Evolutionary conservation across 2,797 vertebrate species (phyloP).

Genomic region (Sylvilagus floridanus): DNA sequence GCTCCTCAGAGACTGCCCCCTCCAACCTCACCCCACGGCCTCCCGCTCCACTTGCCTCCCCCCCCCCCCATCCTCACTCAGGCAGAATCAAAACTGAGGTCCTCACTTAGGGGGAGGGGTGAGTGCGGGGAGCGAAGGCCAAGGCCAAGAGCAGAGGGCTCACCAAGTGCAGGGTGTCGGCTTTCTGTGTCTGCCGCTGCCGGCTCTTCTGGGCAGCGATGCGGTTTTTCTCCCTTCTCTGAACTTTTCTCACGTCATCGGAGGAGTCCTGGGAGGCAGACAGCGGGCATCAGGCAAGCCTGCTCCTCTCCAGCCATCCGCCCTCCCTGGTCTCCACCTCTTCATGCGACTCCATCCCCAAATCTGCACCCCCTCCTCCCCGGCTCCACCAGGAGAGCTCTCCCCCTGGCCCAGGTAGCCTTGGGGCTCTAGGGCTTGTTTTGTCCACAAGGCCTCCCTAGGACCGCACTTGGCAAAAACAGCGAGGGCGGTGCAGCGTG

Average conservation of each 20-base stretch:
- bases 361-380: too few relatives aligned
- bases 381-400: neutral
- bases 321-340: neutral
- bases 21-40: neutral
- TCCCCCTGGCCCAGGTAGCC: neutral
- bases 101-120: too few relatives aligned
- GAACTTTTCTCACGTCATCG: slow-evolving; percentile 96
- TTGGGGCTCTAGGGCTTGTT: too few relatives aligned
- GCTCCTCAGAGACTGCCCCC: neutral
- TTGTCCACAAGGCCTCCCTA: neutral
- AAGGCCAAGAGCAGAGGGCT: slow-evolving; percentile 78
- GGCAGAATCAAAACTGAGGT: neutral
- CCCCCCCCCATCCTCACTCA: accelerated
- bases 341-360: neutral
- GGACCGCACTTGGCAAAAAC: neutral
- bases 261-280: slow-evolving; percentile 92
- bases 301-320: neutral
- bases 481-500: neutral
- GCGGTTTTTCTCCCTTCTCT: slow-evolving; percentile 98
- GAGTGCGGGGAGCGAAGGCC: neutral
- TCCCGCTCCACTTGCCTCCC: neutral
- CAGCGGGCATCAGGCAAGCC: neutral
- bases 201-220: slow-evolving; percentile 99
- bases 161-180: slow-evolving; percentile 97
- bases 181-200: slow-evolving; percentile 97